These are phyloP conservation scores for Bothrops jararaca DNA, from an alignment of 2,113 vertebrate genomes.

Conservation along the genomic window DNA sequence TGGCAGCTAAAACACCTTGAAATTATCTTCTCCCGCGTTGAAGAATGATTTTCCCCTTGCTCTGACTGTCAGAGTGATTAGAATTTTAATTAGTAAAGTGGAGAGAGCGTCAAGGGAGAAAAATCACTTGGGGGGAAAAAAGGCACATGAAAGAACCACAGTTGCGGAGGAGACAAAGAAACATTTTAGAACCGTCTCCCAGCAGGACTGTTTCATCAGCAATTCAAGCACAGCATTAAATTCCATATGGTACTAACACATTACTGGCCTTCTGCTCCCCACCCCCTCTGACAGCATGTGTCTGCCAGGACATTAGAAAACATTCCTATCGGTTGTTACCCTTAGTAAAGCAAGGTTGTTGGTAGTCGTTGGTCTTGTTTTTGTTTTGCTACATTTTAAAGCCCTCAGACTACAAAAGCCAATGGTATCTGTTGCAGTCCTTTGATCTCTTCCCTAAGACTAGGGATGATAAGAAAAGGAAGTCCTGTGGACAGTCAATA, in stretches of 20 bases:
- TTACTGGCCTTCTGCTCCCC: slow-evolving; percentile 33
- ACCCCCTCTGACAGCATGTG: slow-evolving; percentile 14
- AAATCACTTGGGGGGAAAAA: slow-evolving; percentile 53
- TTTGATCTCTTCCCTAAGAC: slow-evolving; percentile 46
- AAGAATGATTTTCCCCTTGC: slow-evolving; percentile 61
- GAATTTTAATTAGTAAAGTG: slow-evolving; percentile 80
- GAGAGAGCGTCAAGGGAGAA: slow-evolving; percentile 46
- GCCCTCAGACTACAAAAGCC: slow-evolving; percentile 18
- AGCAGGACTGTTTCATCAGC: slow-evolving; percentile 44
- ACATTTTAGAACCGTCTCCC: slow-evolving; percentile 26
- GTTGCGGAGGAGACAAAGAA: slow-evolving; percentile 67
- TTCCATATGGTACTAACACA: slow-evolving; percentile 25
- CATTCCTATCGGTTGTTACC: slow-evolving; percentile 48
- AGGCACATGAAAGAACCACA: slow-evolving; percentile 65
- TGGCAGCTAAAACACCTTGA: slow-evolving; percentile 78
- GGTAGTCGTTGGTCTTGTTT: neutral
- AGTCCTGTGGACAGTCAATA: slow-evolving; percentile 23
- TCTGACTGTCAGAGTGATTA: slow-evolving; percentile 76
- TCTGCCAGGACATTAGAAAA: slow-evolving; percentile 27
- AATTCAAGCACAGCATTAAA: slow-evolving; percentile 27
- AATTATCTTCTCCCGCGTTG: slow-evolving; percentile 74
- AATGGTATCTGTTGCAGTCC: slow-evolving; percentile 18
- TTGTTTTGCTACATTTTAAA: neutral
- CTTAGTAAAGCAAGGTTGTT: slow-evolving; percentile 31
- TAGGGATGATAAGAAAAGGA: slow-evolving; percentile 18